Base-by-base conservation (phyloP, 2,888 invertebrate genomes). In the Slavum lentiscoides region DNA sequence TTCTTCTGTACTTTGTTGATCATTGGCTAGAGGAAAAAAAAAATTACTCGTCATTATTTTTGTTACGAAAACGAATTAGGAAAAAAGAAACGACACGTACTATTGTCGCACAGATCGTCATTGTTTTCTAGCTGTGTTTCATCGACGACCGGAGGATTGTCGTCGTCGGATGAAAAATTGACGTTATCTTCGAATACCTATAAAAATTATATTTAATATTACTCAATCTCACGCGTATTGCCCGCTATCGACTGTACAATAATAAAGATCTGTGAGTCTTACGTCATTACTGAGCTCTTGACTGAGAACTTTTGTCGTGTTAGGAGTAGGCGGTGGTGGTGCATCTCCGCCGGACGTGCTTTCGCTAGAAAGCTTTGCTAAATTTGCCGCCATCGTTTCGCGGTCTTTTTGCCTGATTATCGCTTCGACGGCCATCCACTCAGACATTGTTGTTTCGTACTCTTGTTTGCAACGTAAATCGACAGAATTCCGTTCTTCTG, bases 341-440 rank as follows among this genome's bases (percentile, higher is more conserved):
- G 85, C 85, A 83, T 86, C 86, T 55, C 87, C 88, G 1, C 85
- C 89, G 80, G 87, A 91, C 85, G 86, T 91, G 82, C 92, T 92
- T 85, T 93, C 94, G 23, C 92, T 91, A 76, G 92, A 93, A n/a
- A 95, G 88, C 85, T 95, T 92, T 9, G 95, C 95, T 74, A 95
- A 91, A 62, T 94, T 95, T 15, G 92, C 92, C 0, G 94, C 95
- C 82, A 94, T 93, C 66, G 91, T 92, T 86, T 94, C 94, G 83
- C 92, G 91, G 84, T 96, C 95, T 11, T 91, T 87, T 85, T 94
- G 94, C 72, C 91, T 88, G 0, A 97, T 95, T 83, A 97, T 96
- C 0, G 96, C 96, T 85, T 98, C 97, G 0, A 97, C 95, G 0
- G 96, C 95, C 82, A 96, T 87, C 97, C 97, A 97, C 86, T 97